Base-by-base conservation (phyloP, 2,888 invertebrate genomes). In the Synergus gifuensis region DNA sequence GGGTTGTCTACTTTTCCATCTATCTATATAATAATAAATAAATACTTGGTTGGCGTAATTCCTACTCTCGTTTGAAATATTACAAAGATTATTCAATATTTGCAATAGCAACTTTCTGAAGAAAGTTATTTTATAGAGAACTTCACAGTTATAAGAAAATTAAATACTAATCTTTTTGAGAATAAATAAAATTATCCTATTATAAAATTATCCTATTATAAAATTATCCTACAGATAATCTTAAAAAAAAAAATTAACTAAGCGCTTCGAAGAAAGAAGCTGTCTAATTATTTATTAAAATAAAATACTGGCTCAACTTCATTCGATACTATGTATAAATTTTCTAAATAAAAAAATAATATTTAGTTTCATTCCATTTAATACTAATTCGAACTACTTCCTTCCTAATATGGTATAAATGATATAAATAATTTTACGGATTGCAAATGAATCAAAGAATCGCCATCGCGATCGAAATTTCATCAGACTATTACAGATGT, bases 21-120 rank as follows among this genome's bases (percentile, higher is more conserved):
- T 28, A 28, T 28, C 16, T 66, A 66, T 66, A 11, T 66, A 54
- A 54, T 14, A 73, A 73, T 73, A 49, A 54, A 49, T 73, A 46
- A 49, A 73, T 73, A 54, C 69, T 73, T 54, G n/a, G 44, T 67
- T 73, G 28, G 54, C 22, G 4, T 60, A 46, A 22, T 46, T 22
- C 54, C 16, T 69, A 69, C 46, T 49, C 46, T 18, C 36, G 36
- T n/a, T 73, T 54, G 28, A 73, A 73, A 67, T 22, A 18, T 28
- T n/a, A 22, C 14, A 46, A 46, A 69, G 16, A 69, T 49, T 73
- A 28, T 36, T 36, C n/a, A 73, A 54, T 14, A 49, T 73, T 73
- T 46, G 49, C 11, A 69, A 2, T 22, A 69, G 4, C n/a, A 11
- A 4, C 28, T 8, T 46, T 12, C 18, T 46, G 0, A 14, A 28